Evolutionary conservation across 2,888 invertebrate genomes (phyloP).

Genomic region (Aphodius granarius): DNA sequence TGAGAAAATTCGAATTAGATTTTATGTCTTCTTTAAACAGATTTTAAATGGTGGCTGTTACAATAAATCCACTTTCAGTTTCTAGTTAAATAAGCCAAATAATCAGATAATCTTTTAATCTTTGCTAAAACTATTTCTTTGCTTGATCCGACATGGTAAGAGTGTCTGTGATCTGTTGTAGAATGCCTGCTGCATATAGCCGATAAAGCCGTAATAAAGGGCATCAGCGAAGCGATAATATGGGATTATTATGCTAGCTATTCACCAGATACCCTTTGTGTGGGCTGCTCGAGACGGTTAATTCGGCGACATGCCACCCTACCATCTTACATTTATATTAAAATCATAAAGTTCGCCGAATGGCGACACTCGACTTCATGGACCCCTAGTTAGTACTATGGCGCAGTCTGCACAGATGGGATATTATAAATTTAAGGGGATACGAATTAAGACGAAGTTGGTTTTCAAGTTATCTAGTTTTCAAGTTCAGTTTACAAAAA

Average conservation of each 20-base stretch:
- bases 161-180: background rate
- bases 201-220: background rate
- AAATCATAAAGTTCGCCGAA: conserved; percentile 24
- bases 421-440: background rate
- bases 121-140: too few species aligned
- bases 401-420: background rate
- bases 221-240: background rate
- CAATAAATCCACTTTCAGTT: too few species aligned
- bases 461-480: too few species aligned
- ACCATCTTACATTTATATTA: conserved; percentile 26
- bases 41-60: too few species aligned
- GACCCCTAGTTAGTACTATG: background rate
- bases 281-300: background rate
- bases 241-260: conserved; percentile 7
- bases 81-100: too few species aligned
- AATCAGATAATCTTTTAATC: too few species aligned
- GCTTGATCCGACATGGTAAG: background rate
- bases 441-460: too few species aligned
- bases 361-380: background rate
- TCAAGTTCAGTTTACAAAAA: too few species aligned
- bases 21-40: too few species aligned
- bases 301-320: background rate
- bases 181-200: background rate
- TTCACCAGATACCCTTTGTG: background rate
- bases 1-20: too few species aligned